Percentiles rank a stretch among this genome's conserved stretches.
Evolutionary conservation across 2,797 vertebrate species (phyloP).

Genomic region (Mastacembelus armatus): DNA sequence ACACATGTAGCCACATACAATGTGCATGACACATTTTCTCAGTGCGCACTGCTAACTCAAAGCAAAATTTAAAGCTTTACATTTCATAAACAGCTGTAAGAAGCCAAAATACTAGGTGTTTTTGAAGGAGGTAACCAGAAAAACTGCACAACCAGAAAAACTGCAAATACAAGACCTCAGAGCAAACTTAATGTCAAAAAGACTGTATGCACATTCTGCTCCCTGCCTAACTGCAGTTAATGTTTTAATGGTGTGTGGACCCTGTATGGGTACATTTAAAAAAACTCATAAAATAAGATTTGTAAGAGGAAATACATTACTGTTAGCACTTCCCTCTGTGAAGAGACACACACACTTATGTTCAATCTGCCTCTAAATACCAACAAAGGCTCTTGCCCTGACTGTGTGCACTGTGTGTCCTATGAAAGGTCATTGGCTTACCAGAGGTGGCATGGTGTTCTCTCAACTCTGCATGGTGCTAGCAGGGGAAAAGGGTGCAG

Average conservation of each 20-base stretch:
- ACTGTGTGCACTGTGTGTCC: constrained; percentile 25
- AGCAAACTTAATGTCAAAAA: background rate
- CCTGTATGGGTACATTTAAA: background rate
- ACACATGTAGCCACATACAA: background rate
- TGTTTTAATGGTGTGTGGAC: constrained; percentile 26
- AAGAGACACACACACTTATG: background rate
- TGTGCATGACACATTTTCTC: background rate
- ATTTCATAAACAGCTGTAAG: background rate
- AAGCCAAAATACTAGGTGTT: background rate
- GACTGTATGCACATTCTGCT: background rate
- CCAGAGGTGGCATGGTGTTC: constrained; percentile 89
- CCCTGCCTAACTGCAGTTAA: constrained; percentile 14
- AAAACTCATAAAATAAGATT: background rate
- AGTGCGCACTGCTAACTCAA: background rate
- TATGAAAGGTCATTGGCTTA: constrained; percentile 86
- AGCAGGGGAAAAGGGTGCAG: constrained; percentile 28
- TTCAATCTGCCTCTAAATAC: background rate
- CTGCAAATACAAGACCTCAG: background rate
- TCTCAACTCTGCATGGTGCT: constrained; percentile 94
- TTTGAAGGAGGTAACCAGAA: background rate
- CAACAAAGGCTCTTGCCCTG: constrained; percentile 9
- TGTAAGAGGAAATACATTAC: background rate
- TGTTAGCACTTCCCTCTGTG: background rate
- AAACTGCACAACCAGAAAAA: background rate
- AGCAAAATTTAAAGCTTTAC: background rate